A percentile compares a stretch with the other conserved stretches of the same genome.
phyloP scores from a whole-genome alignment of 2,113 vertebrate genomes.

The Podiceps cristatus region DNA sequence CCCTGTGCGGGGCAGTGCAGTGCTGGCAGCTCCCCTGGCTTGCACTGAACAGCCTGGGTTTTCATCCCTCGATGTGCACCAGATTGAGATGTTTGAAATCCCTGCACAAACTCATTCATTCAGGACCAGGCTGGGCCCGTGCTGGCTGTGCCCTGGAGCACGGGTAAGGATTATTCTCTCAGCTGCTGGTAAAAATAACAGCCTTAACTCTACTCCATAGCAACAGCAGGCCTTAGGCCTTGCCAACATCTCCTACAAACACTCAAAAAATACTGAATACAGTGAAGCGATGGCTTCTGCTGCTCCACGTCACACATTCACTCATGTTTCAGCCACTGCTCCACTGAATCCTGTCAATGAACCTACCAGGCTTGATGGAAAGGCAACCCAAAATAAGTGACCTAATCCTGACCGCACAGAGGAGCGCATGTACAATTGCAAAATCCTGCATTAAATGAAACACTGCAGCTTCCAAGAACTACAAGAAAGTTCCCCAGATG shows the following conservation, averaged over 20 bases:
- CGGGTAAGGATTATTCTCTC: neutral
- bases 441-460: neutral
- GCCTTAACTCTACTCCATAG: neutral
- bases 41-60: rapidly evolving
- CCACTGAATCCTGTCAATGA: neutral
- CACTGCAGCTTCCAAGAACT: neutral
- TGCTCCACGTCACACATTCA: neutral
- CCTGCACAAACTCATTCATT: neutral
- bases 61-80: neutral
- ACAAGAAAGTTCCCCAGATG: neutral
- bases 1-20: rapidly evolving
- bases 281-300: neutral
- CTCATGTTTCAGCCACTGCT: neutral
- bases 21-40: neutral
- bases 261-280: neutral
- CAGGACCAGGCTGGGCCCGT: neutral
- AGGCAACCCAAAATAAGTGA: neutral
- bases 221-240: neutral
- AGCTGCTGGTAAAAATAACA: neutral
- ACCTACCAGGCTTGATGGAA: neutral
- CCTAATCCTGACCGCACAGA: neutral
- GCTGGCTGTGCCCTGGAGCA: neutral
- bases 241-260: neutral
- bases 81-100: neutral
- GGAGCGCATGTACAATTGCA: rapidly evolving